Conservation (phyloP, 92 coral and sea anemone species). For the Desmophyllum pertusum region DNA sequence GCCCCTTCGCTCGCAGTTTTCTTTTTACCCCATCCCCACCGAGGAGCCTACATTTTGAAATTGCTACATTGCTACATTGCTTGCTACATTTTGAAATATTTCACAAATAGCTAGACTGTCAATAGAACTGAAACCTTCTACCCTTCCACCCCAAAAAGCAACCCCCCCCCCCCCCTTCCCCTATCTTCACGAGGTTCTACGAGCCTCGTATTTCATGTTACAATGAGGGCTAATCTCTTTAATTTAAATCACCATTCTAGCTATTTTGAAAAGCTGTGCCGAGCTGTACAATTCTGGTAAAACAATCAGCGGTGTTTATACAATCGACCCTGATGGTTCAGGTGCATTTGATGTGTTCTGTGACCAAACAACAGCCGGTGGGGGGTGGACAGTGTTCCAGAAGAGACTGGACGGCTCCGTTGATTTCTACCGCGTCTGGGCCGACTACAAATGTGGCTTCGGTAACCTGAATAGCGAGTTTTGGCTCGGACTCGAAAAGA, state of each 20-base stretch:
- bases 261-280: conserved; percentile 1
- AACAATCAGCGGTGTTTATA: conserved; percentile 59
- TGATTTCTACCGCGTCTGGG: conserved; percentile 70
- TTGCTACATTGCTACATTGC: too few relatives aligned
- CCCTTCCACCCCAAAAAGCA: too few relatives aligned
- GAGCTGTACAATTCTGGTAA: conserved; percentile 64
- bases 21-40: too few relatives aligned
- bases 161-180: too few relatives aligned
- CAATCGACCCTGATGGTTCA: conserved; percentile 73
- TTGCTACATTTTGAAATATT: too few relatives aligned
- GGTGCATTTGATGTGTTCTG: conserved; percentile 74
- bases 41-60: too few relatives aligned
- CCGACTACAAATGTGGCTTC: conserved; percentile 57
- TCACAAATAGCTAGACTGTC: too few relatives aligned
- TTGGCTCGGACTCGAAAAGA: conserved; percentile 50
- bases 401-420: conserved; percentile 74
- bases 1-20: too few relatives aligned
- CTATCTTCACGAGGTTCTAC: too few relatives aligned
- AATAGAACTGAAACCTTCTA: too few relatives aligned
- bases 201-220: too few relatives aligned
- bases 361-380: conserved; percentile 77
- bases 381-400: conserved; percentile 91
- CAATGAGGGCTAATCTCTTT: background rate
- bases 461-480: conserved; percentile 45
- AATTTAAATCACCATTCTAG: background rate